Percentiles rank a stretch among this genome's conserved stretches.
These are phyloP conservation scores for Drosophila pectinifera DNA, from an alignment of 1,140 invertebrate species.

Conservation along the genomic window DNA sequence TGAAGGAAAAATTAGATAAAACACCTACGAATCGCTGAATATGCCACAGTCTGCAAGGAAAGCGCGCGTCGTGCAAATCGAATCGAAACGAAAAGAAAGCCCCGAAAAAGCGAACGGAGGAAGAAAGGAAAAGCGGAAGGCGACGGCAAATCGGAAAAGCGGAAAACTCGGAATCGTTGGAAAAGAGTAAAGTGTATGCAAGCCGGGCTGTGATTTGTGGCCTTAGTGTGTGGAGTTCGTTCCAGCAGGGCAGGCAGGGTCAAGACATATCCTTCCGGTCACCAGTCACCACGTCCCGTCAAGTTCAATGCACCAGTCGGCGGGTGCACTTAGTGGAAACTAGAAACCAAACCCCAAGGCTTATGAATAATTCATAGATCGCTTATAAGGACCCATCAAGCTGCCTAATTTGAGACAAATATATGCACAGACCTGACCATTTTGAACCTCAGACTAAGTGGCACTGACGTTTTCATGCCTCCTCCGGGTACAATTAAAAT, in stretches of 20 bases:
- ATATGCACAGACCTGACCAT: not conserved
- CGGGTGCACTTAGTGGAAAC: not conserved
- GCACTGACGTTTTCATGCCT: constrained; percentile 53
- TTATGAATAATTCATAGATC: constrained; percentile 43
- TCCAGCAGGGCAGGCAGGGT: constrained; percentile 13
- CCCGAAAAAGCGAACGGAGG: constrained; percentile 9
- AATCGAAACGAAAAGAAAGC: constrained; percentile 26
- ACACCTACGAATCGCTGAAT: constrained; percentile 79
- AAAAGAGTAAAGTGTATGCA: constrained; percentile 21
- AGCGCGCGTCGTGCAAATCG: constrained; percentile 73
- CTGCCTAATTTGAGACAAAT: constrained; percentile 10
- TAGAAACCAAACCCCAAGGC: not conserved
- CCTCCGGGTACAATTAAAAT: constrained; percentile 49
- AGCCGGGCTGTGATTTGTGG: constrained; percentile 18
- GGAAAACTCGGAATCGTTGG: constrained; percentile 10
- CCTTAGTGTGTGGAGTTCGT: not conserved
- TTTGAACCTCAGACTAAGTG: constrained; percentile 45
- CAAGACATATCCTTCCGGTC: constrained; percentile 7
- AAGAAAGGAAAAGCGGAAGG: constrained; percentile 27
- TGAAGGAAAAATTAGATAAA: constrained; percentile 84
- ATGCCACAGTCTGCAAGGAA: constrained; percentile 79
- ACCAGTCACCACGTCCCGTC: constrained; percentile 25
- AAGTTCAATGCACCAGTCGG: constrained; percentile 69
- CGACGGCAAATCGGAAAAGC: constrained; percentile 25
- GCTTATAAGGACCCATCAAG: not conserved